Percentiles rank a stretch among this genome's conserved stretches.
These are phyloP conservation scores for Euthynnus affinis DNA, from an alignment of 2,797 vertebrate species.

Conservation along the genomic window DNA sequence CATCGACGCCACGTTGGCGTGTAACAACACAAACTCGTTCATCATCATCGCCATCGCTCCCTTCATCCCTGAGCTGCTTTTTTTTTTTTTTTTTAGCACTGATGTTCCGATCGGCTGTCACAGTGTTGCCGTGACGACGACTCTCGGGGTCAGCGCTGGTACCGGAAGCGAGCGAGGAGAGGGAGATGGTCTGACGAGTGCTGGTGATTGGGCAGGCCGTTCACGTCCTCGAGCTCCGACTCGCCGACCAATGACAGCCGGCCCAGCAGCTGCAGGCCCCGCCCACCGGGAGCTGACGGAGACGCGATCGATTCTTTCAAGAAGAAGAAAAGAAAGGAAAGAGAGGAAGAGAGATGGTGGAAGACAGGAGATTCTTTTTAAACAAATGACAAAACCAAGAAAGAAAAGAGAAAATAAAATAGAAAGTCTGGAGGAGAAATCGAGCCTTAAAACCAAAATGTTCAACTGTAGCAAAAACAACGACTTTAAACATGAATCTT, in stretches of 20 bases:
- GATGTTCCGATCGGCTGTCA: background rate
- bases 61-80: background rate
- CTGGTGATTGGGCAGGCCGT: slow-evolving; percentile 90
- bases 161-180: slow-evolving; percentile 90
- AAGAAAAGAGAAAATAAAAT: background rate
- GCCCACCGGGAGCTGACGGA: slow-evolving; percentile 56
- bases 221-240: slow-evolving; percentile 89
- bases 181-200: slow-evolving; percentile 97
- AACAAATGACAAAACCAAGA: background rate
- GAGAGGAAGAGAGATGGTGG: background rate
- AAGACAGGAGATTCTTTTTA: too few relatives aligned
- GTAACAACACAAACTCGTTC: too few relatives aligned
- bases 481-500: background rate
- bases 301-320: background rate
- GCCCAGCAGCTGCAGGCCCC: slow-evolving; percentile 90
- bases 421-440: too few relatives aligned
- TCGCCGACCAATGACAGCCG: slow-evolving; percentile 91
- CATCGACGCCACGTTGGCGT: too few relatives aligned
- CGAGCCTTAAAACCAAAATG: too few relatives aligned
- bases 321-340: too few relatives aligned
- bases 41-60: background rate
- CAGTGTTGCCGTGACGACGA: background rate
- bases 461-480: background rate
- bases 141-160: slow-evolving; percentile 40
- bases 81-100: background rate